phyloP scores from a whole-genome alignment of 1,140 invertebrate species.

The Drosophila lowei region DNA sequence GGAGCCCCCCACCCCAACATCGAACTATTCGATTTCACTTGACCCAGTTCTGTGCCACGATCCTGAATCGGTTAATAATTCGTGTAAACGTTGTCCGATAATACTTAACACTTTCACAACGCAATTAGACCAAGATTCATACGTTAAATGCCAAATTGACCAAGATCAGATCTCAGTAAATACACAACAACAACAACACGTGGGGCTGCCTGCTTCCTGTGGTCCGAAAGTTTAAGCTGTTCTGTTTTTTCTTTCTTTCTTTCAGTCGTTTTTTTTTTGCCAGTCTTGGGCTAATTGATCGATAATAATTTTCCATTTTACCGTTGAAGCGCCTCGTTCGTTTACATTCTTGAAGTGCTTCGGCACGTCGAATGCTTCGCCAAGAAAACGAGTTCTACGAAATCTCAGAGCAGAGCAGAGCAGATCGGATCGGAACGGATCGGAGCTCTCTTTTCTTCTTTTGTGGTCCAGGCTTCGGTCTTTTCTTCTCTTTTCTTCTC shows the following conservation, averaged over 20 bases:
- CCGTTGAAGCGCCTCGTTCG: conserved; percentile 82
- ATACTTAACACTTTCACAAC: conserved; percentile 75
- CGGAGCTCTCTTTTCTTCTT: conserved; percentile 16
- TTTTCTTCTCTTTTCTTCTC: neutral
- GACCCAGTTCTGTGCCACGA: conserved; percentile 5
- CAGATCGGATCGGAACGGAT: too few species aligned
- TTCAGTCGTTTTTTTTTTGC: conserved; percentile 50
- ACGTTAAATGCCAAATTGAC: conserved; percentile 49
- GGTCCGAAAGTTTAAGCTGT: conserved; percentile 28
- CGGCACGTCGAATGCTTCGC: conserved; percentile 35
- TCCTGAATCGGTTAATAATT: conserved; percentile 19
- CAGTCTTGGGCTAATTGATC: conserved; percentile 79
- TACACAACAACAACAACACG: conserved; percentile 21
- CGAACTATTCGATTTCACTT: conserved; percentile 32
- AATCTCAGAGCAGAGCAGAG: conserved; percentile 33
- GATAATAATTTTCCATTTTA: conserved; percentile 82
- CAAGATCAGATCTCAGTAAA: conserved; percentile 10
- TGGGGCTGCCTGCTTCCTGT: conserved; percentile 54
- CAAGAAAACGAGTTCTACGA: conserved; percentile 66
- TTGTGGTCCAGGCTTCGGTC: conserved; percentile 2
- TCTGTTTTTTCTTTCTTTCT: conserved; percentile 1
- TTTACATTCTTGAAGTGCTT: conserved; percentile 64
- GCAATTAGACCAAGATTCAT: conserved; percentile 64
- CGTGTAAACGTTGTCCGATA: conserved; percentile 53
- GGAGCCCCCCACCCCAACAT: neutral